Percentiles rank a stretch among this genome's conserved stretches.
Conservation (phyloP, 2,888 invertebrate species). For the Pristionchus japonicus region DNA sequence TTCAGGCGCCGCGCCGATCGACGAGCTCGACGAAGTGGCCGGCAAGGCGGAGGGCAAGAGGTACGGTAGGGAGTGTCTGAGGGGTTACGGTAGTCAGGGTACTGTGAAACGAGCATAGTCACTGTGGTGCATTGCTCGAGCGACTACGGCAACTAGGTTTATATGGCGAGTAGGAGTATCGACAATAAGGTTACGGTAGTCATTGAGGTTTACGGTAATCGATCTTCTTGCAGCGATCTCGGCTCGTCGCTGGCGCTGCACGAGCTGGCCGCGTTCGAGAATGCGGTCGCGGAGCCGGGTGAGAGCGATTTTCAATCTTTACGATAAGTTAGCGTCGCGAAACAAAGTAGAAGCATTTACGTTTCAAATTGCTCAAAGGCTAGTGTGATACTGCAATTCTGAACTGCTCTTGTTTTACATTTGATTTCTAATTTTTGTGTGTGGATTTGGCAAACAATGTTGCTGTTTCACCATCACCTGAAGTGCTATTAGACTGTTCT, state of each 20-base stretch:
- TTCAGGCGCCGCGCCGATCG: background rate
- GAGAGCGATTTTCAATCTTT: background rate
- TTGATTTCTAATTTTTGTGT: no score
- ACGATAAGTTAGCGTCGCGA: no score
- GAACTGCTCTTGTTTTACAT: no score
- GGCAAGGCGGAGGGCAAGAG: slow-evolving; percentile 24
- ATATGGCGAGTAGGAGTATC: background rate
- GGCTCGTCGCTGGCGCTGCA: slow-evolving; percentile 38
- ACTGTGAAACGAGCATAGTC: no score
- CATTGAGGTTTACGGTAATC: background rate
- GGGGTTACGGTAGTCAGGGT: background rate
- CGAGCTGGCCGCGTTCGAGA: slow-evolving; percentile 49
- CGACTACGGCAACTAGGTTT: background rate
- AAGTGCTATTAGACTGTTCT: no score
- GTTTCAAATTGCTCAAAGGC: no score
- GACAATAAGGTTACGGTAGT: background rate
- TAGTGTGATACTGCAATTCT: no score
- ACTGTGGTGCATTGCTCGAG: background rate
- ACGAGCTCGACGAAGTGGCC: background rate
- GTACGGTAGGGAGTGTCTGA: background rate
- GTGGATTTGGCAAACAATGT: no score
- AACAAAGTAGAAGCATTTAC: no score
- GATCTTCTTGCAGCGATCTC: background rate
- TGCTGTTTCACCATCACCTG: no score
- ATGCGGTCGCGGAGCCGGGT: slow-evolving; percentile 34